Conservation (phyloP, 2,888 invertebrate genomes). For the Nomada ferruginata region DNA sequence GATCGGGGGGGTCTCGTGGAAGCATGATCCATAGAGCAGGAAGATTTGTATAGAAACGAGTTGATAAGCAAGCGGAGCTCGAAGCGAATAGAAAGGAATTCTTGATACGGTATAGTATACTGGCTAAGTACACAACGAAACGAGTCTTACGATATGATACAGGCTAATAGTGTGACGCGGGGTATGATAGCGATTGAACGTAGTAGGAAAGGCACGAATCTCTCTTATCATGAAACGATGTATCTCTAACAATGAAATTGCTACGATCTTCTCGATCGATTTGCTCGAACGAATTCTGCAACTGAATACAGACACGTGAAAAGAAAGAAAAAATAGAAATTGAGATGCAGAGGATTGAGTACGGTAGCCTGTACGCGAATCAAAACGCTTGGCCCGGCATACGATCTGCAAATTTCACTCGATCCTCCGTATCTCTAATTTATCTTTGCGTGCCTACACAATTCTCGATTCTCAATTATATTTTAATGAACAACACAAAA, state of each 20-base stretch:
- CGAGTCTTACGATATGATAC: slow-evolving; percentile 41
- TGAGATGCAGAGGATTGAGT: not conserved
- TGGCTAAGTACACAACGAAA: slow-evolving; percentile 16
- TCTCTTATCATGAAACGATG: slow-evolving; percentile 39
- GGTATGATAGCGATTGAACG: slow-evolving; percentile 33
- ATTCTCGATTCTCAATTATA: not conserved
- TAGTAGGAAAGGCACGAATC: slow-evolving; percentile 57
- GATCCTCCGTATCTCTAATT: not conserved
- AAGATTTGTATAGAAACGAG: slow-evolving; percentile 8
- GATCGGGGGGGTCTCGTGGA: slow-evolving; percentile 22
- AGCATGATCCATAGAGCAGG: slow-evolving; percentile 33
- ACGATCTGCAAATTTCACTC: not conserved
- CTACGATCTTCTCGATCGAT: slow-evolving; percentile 28
- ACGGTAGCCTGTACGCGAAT: not conserved
- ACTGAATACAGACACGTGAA: not conserved
- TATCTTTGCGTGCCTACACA: not conserved
- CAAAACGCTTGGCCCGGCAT: not conserved
- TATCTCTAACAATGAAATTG: slow-evolving; percentile 6
- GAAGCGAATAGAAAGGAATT: slow-evolving; percentile 7
- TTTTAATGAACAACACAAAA: not conserved
- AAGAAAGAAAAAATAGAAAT: not conserved
- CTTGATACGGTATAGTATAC: slow-evolving; percentile 4
- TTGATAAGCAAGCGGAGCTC: slow-evolving; percentile 7
- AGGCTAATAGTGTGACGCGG: slow-evolving; percentile 30
- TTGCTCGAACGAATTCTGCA: not conserved